Evolutionary conservation across 2,888 invertebrate genomes (phyloP), one percentile per base, ranked within the genome.

Genomic region (Muschampia plurimacula): DNA sequence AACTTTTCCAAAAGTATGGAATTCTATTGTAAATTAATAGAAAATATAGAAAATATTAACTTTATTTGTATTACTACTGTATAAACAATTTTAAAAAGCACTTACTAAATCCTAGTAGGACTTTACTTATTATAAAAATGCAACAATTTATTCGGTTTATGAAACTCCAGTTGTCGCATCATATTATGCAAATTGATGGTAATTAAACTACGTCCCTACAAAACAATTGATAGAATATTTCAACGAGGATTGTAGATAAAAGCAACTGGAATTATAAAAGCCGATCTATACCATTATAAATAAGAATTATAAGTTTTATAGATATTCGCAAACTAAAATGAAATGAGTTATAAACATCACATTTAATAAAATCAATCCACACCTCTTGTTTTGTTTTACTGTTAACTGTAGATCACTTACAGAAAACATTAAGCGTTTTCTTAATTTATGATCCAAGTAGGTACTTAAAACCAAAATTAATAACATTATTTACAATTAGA

Each of bases 31-130:
- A 55, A 71, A 49, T 63, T 68, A 74, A 69, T 60, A 76, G 74
- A 67, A 22, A 36, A 32, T 59, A 13, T 9, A 74, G 74, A 75
- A 73, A 75, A 77, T 72, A 60, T 74, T 73, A 74, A 49, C 41
- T 74, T 76, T 68, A 78, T 76, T 73, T 75, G 72, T 76, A 75
- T 64, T 41, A 36, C 55, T 55, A 10, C 22, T 62, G 6, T 77
- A 78, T 72, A 62, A 67, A 64, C 69, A 74, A 65, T 74, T 75
- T 76, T 57, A 71, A 76, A 83, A 81, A 86, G 86, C 86, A 86
- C 87, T 87, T 87, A 82, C 85, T 89, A 89, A 75, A 72, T 74
- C 76, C 74, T 78, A 76, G 79, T 87, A 88, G 87, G 87, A 90
- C 83, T 89, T 83, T 80, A 73, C 76, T 78, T 78, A 75, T 78